Conservation (phyloP, 1,140 invertebrate species). For the Brachionus koreanus region DNA sequence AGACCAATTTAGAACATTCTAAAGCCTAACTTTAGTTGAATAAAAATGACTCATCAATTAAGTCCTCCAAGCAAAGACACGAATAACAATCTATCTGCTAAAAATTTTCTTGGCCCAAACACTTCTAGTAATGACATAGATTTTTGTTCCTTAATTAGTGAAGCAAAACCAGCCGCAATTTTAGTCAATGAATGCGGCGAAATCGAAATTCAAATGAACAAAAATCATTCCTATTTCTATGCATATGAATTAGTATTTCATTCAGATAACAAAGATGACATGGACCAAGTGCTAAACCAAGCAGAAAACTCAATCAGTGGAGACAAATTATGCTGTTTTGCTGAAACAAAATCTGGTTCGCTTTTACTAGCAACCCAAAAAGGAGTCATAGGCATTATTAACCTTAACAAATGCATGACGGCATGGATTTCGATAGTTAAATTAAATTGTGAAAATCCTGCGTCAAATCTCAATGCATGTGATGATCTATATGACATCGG, state of each 20-base stretch:
- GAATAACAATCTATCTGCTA: constrained; percentile 24
- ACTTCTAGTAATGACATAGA: constrained; percentile 23
- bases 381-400: constrained; percentile 28
- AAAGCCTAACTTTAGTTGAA: neutral
- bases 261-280: constrained; percentile 9
- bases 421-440: constrained; percentile 37
- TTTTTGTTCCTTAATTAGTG: constrained; percentile 40
- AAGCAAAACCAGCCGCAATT: constrained; percentile 43
- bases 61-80: constrained; percentile 31
- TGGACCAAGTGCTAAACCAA: constrained; percentile 6
- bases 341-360: constrained; percentile 6
- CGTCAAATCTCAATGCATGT: neutral
- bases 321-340: constrained; percentile 39
- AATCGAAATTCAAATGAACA: constrained; percentile 44
- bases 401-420: constrained; percentile 37
- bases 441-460: neutral
- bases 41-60: constrained; percentile 31
- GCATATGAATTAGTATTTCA: constrained; percentile 42
- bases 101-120: constrained; percentile 17
- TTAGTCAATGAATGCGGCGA: constrained; percentile 41
- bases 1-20: neutral
- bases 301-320: neutral
- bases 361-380: constrained; percentile 29
- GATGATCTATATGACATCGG: constrained; percentile 33
- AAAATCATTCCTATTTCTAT: constrained; percentile 37